Conservation (phyloP, 2,888 invertebrate genomes). For the Thyatira batis region DNA sequence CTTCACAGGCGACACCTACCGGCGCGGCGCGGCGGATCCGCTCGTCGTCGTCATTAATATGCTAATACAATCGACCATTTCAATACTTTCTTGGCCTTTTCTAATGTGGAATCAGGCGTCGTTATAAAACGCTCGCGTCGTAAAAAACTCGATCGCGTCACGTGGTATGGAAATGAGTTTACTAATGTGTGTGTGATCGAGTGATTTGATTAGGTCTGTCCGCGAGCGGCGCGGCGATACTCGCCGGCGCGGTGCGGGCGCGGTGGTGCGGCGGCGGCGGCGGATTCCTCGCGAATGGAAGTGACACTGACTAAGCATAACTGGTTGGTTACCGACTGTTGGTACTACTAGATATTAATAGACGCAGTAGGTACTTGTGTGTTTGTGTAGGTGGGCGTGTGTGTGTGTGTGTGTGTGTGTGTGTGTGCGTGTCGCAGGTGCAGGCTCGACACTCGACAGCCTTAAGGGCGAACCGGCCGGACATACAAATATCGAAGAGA, state of each 20-base stretch:
- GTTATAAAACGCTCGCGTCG: slow-evolving; percentile 14
- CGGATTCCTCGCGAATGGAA: slow-evolving; percentile 30
- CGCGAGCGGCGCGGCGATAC: slow-evolving; percentile 1
- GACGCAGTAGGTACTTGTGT: slow-evolving; percentile 14
- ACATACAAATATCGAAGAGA: too few species aligned
- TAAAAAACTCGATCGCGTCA: slow-evolving; percentile 12
- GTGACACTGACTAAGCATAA: slow-evolving; percentile 37
- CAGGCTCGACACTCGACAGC: slow-evolving; percentile 23
- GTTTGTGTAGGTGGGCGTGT: slow-evolving; percentile 11
- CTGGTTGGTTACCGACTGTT: slow-evolving; percentile 27
- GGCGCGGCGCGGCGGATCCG: neutral
- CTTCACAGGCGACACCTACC: neutral
- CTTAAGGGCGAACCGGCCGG: too few species aligned
- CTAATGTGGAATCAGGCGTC: slow-evolving; percentile 20
- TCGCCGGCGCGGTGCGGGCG: too few species aligned
- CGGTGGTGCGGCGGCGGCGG: too few species aligned
- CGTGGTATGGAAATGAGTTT: neutral
- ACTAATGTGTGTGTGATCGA: too few species aligned
- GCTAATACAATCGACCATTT: slow-evolving; percentile 9
- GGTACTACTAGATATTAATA: slow-evolving; percentile 33
- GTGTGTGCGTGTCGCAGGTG: slow-evolving; percentile 28
- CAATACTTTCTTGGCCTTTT: slow-evolving; percentile 23
- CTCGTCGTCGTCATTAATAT: neutral
- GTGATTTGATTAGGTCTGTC: neutral
- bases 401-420: slow-evolving; percentile 13